Evolutionary conservation across 2,113 vertebrate genomes (phyloP).

Genomic region (Mus musculus): DNA sequence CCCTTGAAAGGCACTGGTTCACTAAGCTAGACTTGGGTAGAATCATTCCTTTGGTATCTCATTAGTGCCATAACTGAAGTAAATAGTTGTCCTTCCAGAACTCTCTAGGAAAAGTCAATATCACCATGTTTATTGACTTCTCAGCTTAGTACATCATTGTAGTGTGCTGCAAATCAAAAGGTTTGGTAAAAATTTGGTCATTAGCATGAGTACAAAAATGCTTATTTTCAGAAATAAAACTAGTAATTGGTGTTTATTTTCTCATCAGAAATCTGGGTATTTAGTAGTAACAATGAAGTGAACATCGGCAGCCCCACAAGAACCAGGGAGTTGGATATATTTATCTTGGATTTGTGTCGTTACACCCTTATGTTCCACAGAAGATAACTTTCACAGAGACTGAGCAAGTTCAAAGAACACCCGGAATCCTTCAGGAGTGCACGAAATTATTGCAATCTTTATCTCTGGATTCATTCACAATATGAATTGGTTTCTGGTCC

Average conservation of each 20-base stretch:
- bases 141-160: background rate
- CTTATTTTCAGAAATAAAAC: background rate
- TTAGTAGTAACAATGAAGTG: background rate
- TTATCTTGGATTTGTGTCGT: background rate
- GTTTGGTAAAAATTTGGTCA: background rate
- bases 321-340: background rate
- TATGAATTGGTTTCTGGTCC: slow-evolving; percentile 31
- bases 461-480: background rate
- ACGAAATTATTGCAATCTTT: background rate
- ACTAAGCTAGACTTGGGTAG: background rate
- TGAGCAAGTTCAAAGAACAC: background rate
- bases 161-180: background rate
- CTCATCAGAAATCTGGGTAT: background rate
- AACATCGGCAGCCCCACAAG: too few relatives aligned
- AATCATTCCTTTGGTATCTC: background rate
- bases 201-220: background rate
- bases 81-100: background rate
- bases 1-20: background rate
- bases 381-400: background rate
- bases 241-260: background rate
- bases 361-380: background rate
- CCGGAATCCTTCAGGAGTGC: background rate
- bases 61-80: background rate
- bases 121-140: too few relatives aligned
- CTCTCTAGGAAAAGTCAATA: background rate